Base-by-base conservation (phyloP, 2,113 vertebrate genomes). In the Leptosomus discolor region DNA sequence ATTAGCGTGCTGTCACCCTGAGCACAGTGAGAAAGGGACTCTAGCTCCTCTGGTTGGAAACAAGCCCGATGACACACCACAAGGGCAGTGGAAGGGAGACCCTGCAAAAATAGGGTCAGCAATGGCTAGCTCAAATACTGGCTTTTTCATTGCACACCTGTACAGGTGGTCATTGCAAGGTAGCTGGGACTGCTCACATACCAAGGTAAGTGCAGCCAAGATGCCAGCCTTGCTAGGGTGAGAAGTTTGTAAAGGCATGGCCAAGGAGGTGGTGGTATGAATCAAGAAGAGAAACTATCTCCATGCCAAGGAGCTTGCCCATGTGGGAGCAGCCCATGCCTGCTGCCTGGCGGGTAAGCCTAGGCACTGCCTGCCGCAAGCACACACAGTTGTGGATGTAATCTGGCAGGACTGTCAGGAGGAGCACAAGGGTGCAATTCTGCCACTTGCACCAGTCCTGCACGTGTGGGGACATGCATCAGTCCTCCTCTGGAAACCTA, bases 381-480 rank as follows among this genome's bases (percentile, higher is more conserved):
- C 29, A 50, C 2, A 2, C 27, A 4, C 8, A 27, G 19, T 1
- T 13, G 19, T 46, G 32, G 36, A 12, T 46, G 32, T 9, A 24
- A 39, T 7, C 29, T 27, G 12, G 32, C 43, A 30, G 54, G n/a
- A 45, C 13, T 4, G 1, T 1, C 3, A 1, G 5, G 15, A n/a
- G 22, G 61, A 80, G 58, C 39, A 64, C 39, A 37, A 12, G 11
- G 4, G 37, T 58, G 6, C 27, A 26, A 37, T 1, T 26, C 37
- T 54, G 71, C 8, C 24, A 5, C 30, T n/a, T 37, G 56, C 41
- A 29, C 41, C 30, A 61, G 27, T 56, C 12, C 41, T 53, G 37
- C 30, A 29, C 11, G 1, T 4, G 8, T 1, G 2, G 43, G 27
- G 24, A 68, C 3, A 2, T 0, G 5, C 8, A 21, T 7, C 2